Base-by-base conservation (phyloP, 2,797 vertebrate genomes). In the Sebastiscus tertius region DNA sequence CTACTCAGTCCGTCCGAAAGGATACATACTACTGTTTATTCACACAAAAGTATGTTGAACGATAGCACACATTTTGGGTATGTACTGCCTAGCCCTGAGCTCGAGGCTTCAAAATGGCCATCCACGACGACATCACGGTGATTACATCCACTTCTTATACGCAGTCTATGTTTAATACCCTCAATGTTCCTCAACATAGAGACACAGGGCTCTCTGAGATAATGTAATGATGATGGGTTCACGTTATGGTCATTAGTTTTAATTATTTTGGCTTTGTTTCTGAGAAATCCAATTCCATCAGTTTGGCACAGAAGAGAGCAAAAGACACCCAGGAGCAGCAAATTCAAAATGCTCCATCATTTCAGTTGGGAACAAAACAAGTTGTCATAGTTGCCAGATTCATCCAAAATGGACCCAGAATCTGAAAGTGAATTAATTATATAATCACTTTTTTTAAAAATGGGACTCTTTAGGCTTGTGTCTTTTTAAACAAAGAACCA, bases 51-150 rank as follows among this genome's bases (percentile, higher is more conserved):
- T 20, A 49, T 49, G 42, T 49, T 49, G 42, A 49, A 49, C 1
- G 18, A 49, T 20, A 20, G 18, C 0, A 20, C 18, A 49, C 18
- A 49, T 49, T 49, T 20, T 20, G 46, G 46, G 36, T 39, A 39
- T 14, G 13, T 39, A 14, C 4, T 39, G 36, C 36, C 1, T 39
- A 39, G 5, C 13, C 13, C 12, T 39, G 36, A 39, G 36, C 13
- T 1, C 0, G 36, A 39, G 36, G 36, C 36, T 14, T 39, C 12
- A 14, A 14, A 39, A 39, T 2, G 36, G 0, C 36, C 12, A 0
- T 39, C 36, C 36, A 39, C 11, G 33, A 33, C 0, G 42, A 49
- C 1, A 1, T 49, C 42, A 20, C 16, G 16, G 46, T 20, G 18
- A 49, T 49, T 8, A 49, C 18, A 7, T 20, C 42, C 42, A 46